Evolutionary conservation across 2,797 vertebrate species (phyloP).

Genomic region (Catostomus latipinnis): DNA sequence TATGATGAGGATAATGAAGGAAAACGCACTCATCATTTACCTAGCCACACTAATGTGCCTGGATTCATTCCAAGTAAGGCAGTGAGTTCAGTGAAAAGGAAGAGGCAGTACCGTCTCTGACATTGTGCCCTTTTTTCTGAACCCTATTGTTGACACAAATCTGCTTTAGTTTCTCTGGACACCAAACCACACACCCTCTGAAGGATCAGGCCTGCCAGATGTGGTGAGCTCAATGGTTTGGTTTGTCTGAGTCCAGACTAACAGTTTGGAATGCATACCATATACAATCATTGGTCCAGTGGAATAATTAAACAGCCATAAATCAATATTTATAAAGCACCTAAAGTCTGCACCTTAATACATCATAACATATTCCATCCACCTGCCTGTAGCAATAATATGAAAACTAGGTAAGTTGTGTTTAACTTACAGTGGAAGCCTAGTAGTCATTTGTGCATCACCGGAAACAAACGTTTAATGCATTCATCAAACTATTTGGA

Average conservation of each 20-base stretch:
- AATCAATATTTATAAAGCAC: too few species aligned
- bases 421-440: too few species aligned
- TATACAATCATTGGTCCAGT: too few species aligned
- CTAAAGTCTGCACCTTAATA: too few species aligned
- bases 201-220: slow-evolving; percentile 24
- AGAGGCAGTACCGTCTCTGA: slow-evolving; percentile 16
- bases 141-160: slow-evolving; percentile 16
- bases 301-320: too few species aligned
- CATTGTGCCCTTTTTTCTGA: not conserved
- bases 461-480: not conserved
- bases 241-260: too few species aligned
- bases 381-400: too few species aligned
- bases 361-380: too few species aligned
- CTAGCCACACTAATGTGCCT: slow-evolving; percentile 26
- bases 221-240: slow-evolving; percentile 11
- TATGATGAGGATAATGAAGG: not conserved
- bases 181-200: slow-evolving; percentile 27
- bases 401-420: too few species aligned
- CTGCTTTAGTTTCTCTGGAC: not conserved
- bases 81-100: slow-evolving; percentile 27
- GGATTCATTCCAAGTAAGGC: slow-evolving; percentile 1
- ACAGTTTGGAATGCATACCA: too few species aligned
- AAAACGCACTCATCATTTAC: slow-evolving; percentile 24
- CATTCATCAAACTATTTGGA: not conserved
- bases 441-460: too few species aligned